These are phyloP conservation scores for Thyatira batis DNA, from an alignment of 2,888 invertebrate species.

Conservation along the genomic window DNA sequence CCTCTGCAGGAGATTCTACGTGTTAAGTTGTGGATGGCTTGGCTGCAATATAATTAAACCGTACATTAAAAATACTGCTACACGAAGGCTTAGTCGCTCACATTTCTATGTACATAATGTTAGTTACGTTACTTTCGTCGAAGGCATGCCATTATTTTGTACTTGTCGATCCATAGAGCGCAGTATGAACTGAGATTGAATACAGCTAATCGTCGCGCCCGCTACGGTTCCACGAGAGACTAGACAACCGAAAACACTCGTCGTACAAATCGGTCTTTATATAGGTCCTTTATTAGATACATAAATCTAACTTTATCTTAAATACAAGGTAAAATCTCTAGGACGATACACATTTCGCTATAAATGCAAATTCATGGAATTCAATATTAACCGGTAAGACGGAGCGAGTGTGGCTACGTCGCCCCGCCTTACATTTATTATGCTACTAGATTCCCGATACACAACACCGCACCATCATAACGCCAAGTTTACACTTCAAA, in stretches of 20 bases:
- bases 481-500: slow-evolving; percentile 13
- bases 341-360: slow-evolving; percentile 80
- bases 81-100: slow-evolving; percentile 13
- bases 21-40: slow-evolving; percentile 8
- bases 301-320: slow-evolving; percentile 73
- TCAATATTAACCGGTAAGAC: slow-evolving; percentile 76
- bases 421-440: slow-evolving; percentile 70
- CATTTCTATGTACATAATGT: slow-evolving; percentile 23
- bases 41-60: slow-evolving; percentile 15
- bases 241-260: slow-evolving; percentile 75
- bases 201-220: slow-evolving; percentile 53
- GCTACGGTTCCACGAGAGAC: slow-evolving; percentile 61
- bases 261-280: slow-evolving; percentile 62
- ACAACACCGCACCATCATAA: slow-evolving; percentile 45
- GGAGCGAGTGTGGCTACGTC: slow-evolving; percentile 33
- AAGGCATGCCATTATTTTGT: slow-evolving; percentile 74
- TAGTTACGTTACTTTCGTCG: slow-evolving; percentile 53
- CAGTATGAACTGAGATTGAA: slow-evolving; percentile 53
- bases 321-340: slow-evolving; percentile 80
- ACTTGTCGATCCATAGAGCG: slow-evolving; percentile 70
- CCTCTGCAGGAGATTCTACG: slow-evolving; percentile 19
- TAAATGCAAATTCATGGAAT: slow-evolving; percentile 83
- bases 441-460: slow-evolving; percentile 71
- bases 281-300: slow-evolving; percentile 64
- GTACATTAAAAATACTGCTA: slow-evolving; percentile 26